Percentiles rank a stretch among this genome's conserved stretches.
Evolutionary conservation across 2,797 vertebrate genomes (phyloP).

Genomic region (Poeciliopsis paucimaculata): DNA sequence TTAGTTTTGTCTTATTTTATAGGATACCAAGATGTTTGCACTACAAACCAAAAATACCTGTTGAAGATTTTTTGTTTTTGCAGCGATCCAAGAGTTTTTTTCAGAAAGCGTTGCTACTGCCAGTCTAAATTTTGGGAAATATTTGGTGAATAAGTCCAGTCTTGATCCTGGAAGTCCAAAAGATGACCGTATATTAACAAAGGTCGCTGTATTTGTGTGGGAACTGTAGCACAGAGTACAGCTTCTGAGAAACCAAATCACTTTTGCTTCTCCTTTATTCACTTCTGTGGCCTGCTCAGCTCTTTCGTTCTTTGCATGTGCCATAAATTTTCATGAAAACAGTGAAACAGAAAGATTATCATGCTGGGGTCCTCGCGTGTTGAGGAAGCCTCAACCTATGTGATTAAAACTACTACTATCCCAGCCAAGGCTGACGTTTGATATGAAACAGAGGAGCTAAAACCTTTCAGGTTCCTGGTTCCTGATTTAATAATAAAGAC

Average conservation of each 20-base stretch:
- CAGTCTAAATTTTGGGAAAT: background rate
- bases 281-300: background rate
- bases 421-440: background rate
- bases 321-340: background rate
- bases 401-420: background rate
- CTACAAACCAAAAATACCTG: no score
- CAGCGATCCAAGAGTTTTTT: background rate
- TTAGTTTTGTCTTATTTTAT: no score
- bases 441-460: background rate
- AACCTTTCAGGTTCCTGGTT: background rate
- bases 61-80: no score
- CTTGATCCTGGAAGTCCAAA: background rate
- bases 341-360: background rate
- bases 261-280: background rate
- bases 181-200: no score
- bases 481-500: background rate
- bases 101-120: background rate
- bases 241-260: background rate
- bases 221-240: background rate
- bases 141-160: background rate
- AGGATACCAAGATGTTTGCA: no score
- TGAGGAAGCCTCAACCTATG: background rate
- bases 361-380: background rate
- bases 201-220: background rate
- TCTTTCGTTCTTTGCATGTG: background rate